phyloP scores from a whole-genome alignment of 2,888 invertebrate species.

The Pediacus dermestoides region DNA sequence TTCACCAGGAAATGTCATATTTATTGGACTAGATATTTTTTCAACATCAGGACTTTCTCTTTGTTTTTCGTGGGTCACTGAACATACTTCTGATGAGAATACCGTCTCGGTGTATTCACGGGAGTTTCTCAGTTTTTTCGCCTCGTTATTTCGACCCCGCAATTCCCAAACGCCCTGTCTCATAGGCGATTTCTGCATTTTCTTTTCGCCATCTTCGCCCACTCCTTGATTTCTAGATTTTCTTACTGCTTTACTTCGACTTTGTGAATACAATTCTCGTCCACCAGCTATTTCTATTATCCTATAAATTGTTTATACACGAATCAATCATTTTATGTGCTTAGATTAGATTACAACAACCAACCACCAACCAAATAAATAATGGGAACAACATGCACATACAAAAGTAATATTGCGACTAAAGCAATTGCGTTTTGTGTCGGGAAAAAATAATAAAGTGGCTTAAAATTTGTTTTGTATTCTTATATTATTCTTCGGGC shows the following conservation, averaged over 20 bases:
- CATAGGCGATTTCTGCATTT: slow-evolving; percentile 54
- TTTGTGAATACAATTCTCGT: slow-evolving; percentile 78
- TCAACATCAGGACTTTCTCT: slow-evolving; percentile 36
- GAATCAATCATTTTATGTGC: too few species aligned
- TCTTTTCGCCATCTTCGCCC: slow-evolving; percentile 46
- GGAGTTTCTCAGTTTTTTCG: slow-evolving; percentile 46
- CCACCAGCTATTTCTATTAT: slow-evolving; percentile 79
- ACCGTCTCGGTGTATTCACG: slow-evolving; percentile 61
- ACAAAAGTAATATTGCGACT: too few species aligned
- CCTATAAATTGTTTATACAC: too few species aligned
- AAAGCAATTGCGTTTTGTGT: too few species aligned
- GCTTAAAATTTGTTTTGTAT: too few species aligned
- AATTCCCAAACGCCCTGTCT: slow-evolving; percentile 59
- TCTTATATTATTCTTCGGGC: too few species aligned
- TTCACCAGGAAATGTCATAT: slow-evolving; percentile 67
- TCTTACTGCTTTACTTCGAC: slow-evolving; percentile 72
- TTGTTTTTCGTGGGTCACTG: slow-evolving; percentile 50
- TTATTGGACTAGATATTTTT: slow-evolving; percentile 53
- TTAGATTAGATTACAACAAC: too few species aligned
- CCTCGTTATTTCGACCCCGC: slow-evolving; percentile 50
- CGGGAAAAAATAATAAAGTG: too few species aligned
- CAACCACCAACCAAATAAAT: too few species aligned
- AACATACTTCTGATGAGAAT: slow-evolving; percentile 60
- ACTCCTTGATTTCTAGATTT: slow-evolving; percentile 58
- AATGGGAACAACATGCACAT: too few species aligned